A percentile compares a stretch with the other conserved stretches of the same genome.
Conservation (phyloP, 2,113 vertebrate species). For the Myotis lucifugus region DNA sequence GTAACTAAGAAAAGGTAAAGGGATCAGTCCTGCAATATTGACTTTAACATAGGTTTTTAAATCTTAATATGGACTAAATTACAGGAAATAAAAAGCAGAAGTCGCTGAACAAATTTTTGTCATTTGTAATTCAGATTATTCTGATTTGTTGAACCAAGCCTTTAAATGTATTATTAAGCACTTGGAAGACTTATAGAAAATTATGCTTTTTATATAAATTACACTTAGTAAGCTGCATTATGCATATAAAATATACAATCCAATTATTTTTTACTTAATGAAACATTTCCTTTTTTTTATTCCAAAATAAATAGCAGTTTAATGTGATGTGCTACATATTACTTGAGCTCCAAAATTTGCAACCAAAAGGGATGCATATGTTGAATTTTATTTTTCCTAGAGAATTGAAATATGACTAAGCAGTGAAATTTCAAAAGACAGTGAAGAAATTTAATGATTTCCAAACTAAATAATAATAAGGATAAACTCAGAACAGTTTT, state of each 20-base stretch:
- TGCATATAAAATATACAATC: not conserved
- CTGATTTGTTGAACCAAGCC: not conserved
- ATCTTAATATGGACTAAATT: not conserved
- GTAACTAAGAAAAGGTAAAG: not conserved
- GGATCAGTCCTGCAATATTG: not conserved
- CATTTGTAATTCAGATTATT: not conserved
- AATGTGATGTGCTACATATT: not conserved
- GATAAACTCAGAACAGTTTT: not conserved
- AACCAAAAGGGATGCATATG: not conserved
- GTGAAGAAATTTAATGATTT: not conserved
- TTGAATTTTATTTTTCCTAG: slow-evolving; percentile 22
- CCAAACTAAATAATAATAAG: not conserved
- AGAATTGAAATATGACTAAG: not conserved
- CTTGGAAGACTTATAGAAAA: not conserved
- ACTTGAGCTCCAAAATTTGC: not conserved
- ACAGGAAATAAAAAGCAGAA: not conserved
- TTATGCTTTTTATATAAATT: not conserved
- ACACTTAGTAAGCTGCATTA: not conserved
- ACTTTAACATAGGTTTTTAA: not conserved
- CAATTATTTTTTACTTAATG: not conserved
- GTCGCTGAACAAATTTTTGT: not conserved
- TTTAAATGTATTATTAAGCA: slow-evolving; percentile 1
- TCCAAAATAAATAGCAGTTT: not conserved
- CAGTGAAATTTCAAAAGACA: not conserved
- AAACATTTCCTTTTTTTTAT: not conserved